A percentile compares a stretch with the other conserved stretches of the same genome.
Conservation (phyloP, 2,888 invertebrate genomes). For the Temnothorax unifasciatus region DNA sequence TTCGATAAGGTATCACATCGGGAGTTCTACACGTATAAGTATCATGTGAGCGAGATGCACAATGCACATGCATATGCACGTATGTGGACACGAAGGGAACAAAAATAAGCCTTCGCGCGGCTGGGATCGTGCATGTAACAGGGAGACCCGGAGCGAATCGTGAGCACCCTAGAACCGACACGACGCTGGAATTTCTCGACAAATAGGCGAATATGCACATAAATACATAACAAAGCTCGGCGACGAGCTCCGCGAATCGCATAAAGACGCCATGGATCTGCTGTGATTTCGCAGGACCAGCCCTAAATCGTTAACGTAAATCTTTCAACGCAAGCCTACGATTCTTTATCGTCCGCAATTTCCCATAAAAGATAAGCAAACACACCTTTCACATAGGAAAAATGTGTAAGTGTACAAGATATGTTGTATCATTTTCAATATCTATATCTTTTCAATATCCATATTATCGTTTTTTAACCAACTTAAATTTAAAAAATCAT, state of each 20-base stretch:
- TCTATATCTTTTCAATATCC: background rate
- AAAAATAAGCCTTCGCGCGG: conserved; percentile 1
- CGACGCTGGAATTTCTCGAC: conserved; percentile 81
- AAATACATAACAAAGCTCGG: conserved; percentile 80
- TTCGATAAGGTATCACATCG: conserved; percentile 29
- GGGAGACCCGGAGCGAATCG: conserved; percentile 74
- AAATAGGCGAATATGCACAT: conserved; percentile 83
- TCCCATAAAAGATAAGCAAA: background rate
- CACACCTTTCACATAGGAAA: background rate
- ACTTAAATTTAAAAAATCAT: background rate
- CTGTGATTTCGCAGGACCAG: conserved; percentile 62
- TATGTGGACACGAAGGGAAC: conserved; percentile 24
- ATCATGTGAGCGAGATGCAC: background rate
- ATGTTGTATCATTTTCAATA: background rate
- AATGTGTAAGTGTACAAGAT: background rate
- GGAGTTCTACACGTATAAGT: conserved; percentile 2
- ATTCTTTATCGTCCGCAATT: background rate
- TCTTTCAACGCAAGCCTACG: background rate
- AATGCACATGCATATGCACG: conserved; percentile 3
- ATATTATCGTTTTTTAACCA: background rate
- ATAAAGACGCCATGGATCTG: conserved; percentile 64
- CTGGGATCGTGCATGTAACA: conserved; percentile 75
- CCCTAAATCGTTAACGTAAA: conserved; percentile 16
- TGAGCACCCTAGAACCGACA: conserved; percentile 80
- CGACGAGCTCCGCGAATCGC: conserved; percentile 72